Evolutionary conservation across 2,888 invertebrate species (phyloP), one percentile per base, ranked within the genome.

Genomic region (Chloroclysta siterata): DNA sequence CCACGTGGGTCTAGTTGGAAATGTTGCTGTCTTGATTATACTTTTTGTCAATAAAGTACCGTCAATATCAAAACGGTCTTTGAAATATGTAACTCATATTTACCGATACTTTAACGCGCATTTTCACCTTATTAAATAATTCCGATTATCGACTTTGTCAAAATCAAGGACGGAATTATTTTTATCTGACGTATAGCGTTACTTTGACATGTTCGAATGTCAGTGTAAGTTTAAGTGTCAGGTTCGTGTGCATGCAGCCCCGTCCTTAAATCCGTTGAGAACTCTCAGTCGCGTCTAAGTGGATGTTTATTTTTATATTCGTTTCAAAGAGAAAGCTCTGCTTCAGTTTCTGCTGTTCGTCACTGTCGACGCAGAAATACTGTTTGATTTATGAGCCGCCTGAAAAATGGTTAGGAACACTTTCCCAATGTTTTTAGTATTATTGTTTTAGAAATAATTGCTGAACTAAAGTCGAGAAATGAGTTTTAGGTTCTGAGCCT

Each of bases 301-400:
- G 41, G 33, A 50, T 58, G 58, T 61, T 65, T 58, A 65, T 65
- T 61, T 65, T 51, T 55, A 61, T 65, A 55, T 50, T 46, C 41
- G 53, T 46, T 55, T 54, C 22, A 60, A 57, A 48, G 44, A 36
- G 52, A 53, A 46, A 54, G 52, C 44, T 29, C 33, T 48, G 46
- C 33, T 46, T 42, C 41, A 48, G 53, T 50, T 51, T 60, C 52
- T 65, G 65, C 50, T 65, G 56, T 60, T 57, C 65, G 57, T 65
- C 65, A 65, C 53, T 61, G 60, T 60, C 64, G 22, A n/a, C 33
- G 44, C 56, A 41, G 44, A 52, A 60, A 57, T 54, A 46, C 48
- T 57, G 50, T 29, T 58, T 65, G 65, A 65, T 65, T 65, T 65
- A 61, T 44, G 60, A 61, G 22, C n/a, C 17, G 52, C 47, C 17